Conservation (phyloP, 2,113 vertebrate genomes). For the Zootoca vivipara region DNA sequence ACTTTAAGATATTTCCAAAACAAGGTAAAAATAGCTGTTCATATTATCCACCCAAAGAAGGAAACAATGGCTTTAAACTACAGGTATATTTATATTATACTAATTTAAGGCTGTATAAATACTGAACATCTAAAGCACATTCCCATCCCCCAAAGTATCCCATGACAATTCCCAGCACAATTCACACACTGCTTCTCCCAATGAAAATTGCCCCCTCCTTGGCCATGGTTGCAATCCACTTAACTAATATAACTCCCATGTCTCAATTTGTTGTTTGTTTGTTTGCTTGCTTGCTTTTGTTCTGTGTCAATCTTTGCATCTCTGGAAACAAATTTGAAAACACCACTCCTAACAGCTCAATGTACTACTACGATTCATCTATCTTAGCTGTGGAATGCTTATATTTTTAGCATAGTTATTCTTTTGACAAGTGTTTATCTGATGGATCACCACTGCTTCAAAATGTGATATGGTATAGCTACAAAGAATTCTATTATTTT, state of each 20-base stretch:
- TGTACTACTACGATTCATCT: not conserved
- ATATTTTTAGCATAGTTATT: slow-evolving; percentile 15
- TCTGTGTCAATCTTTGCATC: not conserved
- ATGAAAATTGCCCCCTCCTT: no score
- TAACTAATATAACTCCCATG: no score
- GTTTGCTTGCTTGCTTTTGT: not conserved
- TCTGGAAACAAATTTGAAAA: not conserved
- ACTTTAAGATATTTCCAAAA: not conserved
- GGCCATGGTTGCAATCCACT: no score
- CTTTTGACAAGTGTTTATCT: slow-evolving; percentile 15
- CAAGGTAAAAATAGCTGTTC: not conserved
- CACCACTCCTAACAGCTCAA: not conserved
- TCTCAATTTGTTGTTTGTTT: not conserved
- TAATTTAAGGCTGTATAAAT: no score
- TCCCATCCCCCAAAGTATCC: no score
- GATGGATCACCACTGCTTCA: not conserved
- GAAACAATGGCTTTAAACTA: not conserved
- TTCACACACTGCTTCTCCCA: no score
- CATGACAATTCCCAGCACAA: no score
- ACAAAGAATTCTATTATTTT: not conserved
- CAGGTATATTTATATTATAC: not conserved
- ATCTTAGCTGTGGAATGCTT: not conserved
- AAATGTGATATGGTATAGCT: not conserved
- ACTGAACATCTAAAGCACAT: no score
- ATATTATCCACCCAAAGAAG: not conserved